These are phyloP conservation scores for Napeogenes inachia DNA, from an alignment of 2,888 invertebrate genomes.

Conservation along the genomic window DNA sequence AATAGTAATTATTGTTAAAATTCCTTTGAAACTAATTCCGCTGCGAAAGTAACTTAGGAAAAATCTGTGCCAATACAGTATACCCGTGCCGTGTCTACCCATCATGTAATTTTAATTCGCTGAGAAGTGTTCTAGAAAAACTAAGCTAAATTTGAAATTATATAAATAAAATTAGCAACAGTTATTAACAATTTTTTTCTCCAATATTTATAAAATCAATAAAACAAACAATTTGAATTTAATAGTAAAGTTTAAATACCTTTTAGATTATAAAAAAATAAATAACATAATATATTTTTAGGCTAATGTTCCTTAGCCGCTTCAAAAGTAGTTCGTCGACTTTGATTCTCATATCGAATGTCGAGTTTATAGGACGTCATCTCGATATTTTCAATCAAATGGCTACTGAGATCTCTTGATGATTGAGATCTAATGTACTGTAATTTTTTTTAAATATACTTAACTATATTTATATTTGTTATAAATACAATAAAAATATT, in stretches of 20 bases:
- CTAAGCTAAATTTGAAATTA: not conserved
- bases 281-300: not conserved
- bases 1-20: conserved; percentile 8
- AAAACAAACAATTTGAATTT: conserved; percentile 7
- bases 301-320: not conserved
- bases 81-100: conserved; percentile 31
- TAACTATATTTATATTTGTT: no score
- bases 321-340: not conserved
- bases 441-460: conserved; percentile 16
- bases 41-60: conserved; percentile 26
- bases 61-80: conserved; percentile 31
- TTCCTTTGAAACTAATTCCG: conserved; percentile 29
- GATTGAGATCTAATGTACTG: conserved; percentile 48
- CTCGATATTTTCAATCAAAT: conserved; percentile 40
- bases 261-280: not conserved
- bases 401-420: conserved; percentile 40
- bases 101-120: conserved; percentile 39
- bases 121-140: conserved; percentile 28
- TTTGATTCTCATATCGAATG: conserved; percentile 26
- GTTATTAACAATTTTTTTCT: not conserved
- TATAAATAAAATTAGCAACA: not conserved
- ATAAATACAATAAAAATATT: conserved; percentile 13
- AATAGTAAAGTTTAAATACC: not conserved
- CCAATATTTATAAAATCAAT: no score
- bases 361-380: conserved; percentile 42